phyloP scores from a whole-genome alignment of 2,888 invertebrate species.

The Amiota mariae region DNA sequence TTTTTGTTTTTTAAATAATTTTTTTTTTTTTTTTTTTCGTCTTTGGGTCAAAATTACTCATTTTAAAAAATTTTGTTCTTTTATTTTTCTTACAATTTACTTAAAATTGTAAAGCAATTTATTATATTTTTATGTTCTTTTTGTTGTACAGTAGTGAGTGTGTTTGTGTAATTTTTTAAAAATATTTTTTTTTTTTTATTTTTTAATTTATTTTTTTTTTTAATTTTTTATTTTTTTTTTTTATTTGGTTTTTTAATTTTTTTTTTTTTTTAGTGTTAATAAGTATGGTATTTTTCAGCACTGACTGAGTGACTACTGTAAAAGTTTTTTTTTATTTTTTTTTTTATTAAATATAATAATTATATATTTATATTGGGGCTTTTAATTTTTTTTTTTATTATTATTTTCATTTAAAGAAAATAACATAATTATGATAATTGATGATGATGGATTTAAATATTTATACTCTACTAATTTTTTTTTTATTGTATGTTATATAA shows the following conservation, averaged over 20 bases:
- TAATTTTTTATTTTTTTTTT: slow-evolving; percentile 24
- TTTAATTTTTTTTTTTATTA: slow-evolving; percentile 34
- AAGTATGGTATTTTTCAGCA: slow-evolving; percentile 12
- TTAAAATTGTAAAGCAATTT: slow-evolving; percentile 17
- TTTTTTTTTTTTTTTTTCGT: slow-evolving; percentile 29
- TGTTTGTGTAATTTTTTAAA: slow-evolving; percentile 46
- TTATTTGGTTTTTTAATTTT: too few species aligned
- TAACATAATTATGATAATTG: slow-evolving; percentile 8
- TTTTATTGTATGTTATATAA: slow-evolving; percentile 45
- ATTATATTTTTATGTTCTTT: slow-evolving; percentile 35
- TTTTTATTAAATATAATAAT: slow-evolving; percentile 14
- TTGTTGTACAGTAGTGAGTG: slow-evolving; percentile 39
- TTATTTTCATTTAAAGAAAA: slow-evolving; percentile 30
- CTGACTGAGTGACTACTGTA: slow-evolving; percentile 19
- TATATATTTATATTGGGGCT: neutral
- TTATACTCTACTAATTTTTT: slow-evolving; percentile 31
- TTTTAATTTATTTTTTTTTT: slow-evolving; percentile 38
- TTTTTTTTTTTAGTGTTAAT: slow-evolving; percentile 28
- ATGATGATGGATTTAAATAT: slow-evolving; percentile 43
- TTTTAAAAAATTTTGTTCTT: slow-evolving; percentile 52
- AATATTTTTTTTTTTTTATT: slow-evolving; percentile 50
- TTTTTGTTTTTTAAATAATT: neutral
- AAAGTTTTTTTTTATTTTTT: slow-evolving; percentile 16
- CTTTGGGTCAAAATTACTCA: slow-evolving; percentile 63
- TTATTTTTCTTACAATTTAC: slow-evolving; percentile 33